phyloP scores from a whole-genome alignment of 2,888 invertebrate genomes.

The Lithophane ornitopus region DNA sequence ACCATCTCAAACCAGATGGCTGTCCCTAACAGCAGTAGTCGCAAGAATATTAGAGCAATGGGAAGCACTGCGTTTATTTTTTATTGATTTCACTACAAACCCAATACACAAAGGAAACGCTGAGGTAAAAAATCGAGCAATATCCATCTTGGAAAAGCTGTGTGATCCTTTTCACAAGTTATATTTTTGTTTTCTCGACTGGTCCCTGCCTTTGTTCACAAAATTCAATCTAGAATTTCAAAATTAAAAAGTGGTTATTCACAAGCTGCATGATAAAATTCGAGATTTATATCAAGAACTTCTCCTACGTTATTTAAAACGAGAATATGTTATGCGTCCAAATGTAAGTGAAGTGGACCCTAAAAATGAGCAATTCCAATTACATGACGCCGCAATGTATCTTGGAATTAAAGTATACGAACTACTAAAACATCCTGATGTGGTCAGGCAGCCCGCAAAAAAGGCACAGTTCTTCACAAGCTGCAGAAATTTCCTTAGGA shows the following conservation, averaged over 20 bases:
- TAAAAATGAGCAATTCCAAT: constrained; percentile 19
- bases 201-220: too few species aligned
- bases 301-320: too few species aligned
- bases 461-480: constrained; percentile 51
- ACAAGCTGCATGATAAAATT: constrained; percentile 45
- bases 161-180: too few species aligned
- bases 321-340: too few species aligned
- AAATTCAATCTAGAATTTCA: constrained; percentile 48
- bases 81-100: constrained; percentile 40
- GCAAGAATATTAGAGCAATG: constrained; percentile 21
- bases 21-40: constrained; percentile 14
- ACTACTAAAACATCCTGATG: constrained; percentile 50
- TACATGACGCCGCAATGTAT: constrained; percentile 37
- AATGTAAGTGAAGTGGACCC: too few species aligned
- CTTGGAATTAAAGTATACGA: constrained; percentile 46
- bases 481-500: constrained; percentile 50
- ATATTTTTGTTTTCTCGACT: too few species aligned
- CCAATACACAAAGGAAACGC: constrained; percentile 28
- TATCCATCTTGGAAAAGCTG: constrained; percentile 36
- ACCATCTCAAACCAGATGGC: constrained; percentile 17
- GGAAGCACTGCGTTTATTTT: constrained; percentile 26
- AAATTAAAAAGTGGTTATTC: constrained; percentile 27
- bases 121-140: constrained; percentile 31
- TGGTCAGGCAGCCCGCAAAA: constrained; percentile 48
- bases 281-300: constrained; percentile 23